A percentile compares a stretch with the other conserved stretches of the same genome.
phyloP scores from a whole-genome alignment of 2,888 invertebrate species.

The Boloria euphrosyne region DNA sequence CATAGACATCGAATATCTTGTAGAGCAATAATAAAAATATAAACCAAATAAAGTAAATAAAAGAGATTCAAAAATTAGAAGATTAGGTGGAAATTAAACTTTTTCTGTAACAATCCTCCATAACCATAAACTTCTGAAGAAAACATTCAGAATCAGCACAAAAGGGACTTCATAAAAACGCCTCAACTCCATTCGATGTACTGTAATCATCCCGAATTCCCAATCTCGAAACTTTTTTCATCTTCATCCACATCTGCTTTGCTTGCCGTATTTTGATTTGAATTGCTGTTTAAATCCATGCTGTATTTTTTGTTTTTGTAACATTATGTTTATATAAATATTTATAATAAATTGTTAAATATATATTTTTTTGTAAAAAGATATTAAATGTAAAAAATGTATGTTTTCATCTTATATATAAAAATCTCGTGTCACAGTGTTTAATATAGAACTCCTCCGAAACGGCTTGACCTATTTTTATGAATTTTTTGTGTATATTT shows the following conservation, averaged over 20 bases:
- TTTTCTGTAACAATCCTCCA: slow-evolving; percentile 50
- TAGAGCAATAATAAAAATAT: slow-evolving; percentile 49
- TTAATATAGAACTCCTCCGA: too few species aligned
- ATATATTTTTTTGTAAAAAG: background rate
- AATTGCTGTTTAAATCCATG: slow-evolving; percentile 38
- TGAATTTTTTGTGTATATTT: too few species aligned
- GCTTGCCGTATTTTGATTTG: slow-evolving; percentile 61
- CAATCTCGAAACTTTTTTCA: slow-evolving; percentile 79
- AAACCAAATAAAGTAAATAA: slow-evolving; percentile 51
- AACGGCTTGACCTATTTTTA: too few species aligned
- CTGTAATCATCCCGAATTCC: slow-evolving; percentile 77
- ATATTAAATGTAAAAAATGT: too few species aligned
- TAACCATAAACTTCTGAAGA: slow-evolving; percentile 63
- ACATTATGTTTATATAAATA: background rate
- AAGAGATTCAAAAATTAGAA: slow-evolving; percentile 45
- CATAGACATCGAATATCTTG: background rate
- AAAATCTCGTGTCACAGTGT: too few species aligned
- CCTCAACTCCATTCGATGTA: slow-evolving; percentile 75
- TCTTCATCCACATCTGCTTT: slow-evolving; percentile 78
- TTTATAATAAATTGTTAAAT: background rate
- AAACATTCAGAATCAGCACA: slow-evolving; percentile 75
- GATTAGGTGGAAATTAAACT: slow-evolving; percentile 65
- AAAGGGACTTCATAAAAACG: slow-evolving; percentile 75
- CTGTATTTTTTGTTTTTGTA: slow-evolving; percentile 8
- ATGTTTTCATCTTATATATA: too few species aligned